Evolutionary conservation across 2,797 vertebrate genomes (phyloP).

Genomic region (Podarcis siculus): DNA sequence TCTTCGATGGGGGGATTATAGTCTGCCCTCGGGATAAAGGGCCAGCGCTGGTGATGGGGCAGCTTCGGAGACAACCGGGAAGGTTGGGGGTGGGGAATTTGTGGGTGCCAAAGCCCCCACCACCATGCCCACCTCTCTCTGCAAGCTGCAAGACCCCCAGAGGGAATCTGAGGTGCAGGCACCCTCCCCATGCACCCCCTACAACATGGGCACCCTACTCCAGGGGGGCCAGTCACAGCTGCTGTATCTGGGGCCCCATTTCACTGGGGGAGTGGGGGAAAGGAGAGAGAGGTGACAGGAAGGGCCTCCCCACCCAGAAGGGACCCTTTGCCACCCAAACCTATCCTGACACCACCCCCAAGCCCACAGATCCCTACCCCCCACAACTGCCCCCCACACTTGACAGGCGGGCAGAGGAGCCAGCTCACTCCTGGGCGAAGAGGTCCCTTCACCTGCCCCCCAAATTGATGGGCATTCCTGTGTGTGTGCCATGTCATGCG

Average conservation of each 20-base stretch:
- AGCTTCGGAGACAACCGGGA: neutral
- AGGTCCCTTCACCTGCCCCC: too few relatives aligned
- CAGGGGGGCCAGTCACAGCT: too few relatives aligned
- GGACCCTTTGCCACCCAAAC: neutral
- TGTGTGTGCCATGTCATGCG: too few relatives aligned
- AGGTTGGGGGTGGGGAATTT: neutral
- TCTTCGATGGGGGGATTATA: neutral
- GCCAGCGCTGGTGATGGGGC: neutral
- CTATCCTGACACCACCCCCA: neutral
- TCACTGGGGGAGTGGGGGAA: neutral
- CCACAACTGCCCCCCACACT: too few relatives aligned
- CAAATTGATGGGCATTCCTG: too few relatives aligned
- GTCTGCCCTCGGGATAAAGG: accelerated
- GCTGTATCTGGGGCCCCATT: neutral
- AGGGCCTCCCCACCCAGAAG: neutral
- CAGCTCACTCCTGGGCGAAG: too few relatives aligned
- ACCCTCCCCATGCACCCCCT: neutral
- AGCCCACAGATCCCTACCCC: too few relatives aligned
- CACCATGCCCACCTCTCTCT: neutral
- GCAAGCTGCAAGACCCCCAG: neutral
- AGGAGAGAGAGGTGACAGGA: too few relatives aligned
- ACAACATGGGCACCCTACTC: too few relatives aligned
- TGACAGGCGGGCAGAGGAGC: too few relatives aligned
- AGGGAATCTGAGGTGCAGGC: neutral
- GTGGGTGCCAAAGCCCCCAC: neutral